Percentiles rank a stretch among this genome's conserved stretches.
Conservation (phyloP, 2,113 vertebrate genomes). For the Chinchilla lanigera region DNA sequence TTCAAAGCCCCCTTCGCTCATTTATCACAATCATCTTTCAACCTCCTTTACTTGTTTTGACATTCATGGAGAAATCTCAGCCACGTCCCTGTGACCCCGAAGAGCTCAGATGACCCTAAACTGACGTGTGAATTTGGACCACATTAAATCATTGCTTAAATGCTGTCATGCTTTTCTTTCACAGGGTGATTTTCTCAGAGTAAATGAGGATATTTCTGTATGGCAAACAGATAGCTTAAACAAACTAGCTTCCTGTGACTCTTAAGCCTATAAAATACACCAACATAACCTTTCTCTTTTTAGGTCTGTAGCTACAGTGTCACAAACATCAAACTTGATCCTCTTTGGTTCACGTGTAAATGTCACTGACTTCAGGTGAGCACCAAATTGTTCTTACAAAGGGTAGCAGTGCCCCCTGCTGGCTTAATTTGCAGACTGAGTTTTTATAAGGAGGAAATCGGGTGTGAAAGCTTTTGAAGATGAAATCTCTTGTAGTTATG, state of each 20-base stretch:
- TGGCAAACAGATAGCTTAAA: conserved; percentile 77
- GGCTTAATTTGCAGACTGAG: not conserved
- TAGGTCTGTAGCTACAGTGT: conserved; percentile 80
- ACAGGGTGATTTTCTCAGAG: conserved; percentile 67
- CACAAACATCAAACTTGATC: conserved; percentile 86
- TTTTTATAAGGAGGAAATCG: not conserved
- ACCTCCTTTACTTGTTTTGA: not conserved
- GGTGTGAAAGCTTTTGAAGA: conserved; percentile 50
- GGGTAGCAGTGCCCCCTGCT: conserved; percentile 85
- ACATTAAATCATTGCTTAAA: conserved; percentile 56
- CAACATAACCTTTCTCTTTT: conserved; percentile 79
- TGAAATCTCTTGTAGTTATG: conserved; percentile 61
- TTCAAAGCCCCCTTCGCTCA: not conserved
- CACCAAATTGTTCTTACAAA: conserved; percentile 62
- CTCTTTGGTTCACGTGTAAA: conserved; percentile 85
- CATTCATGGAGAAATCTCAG: conserved; percentile 51
- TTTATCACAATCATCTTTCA: conserved; percentile 51
- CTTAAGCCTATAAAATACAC: conserved; percentile 81
- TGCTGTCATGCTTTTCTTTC: conserved; percentile 19
- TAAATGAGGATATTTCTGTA: conserved; percentile 72
- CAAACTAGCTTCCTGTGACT: conserved; percentile 77
- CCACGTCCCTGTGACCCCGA: conserved; percentile 1
- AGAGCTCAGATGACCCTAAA: conserved; percentile 41
- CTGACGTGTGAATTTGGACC: conserved; percentile 39
- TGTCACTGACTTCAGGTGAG: conserved; percentile 74